These are phyloP conservation scores for Dendrocopos noguchii DNA, from an alignment of 2,113 vertebrate species.

Conservation along the genomic window DNA sequence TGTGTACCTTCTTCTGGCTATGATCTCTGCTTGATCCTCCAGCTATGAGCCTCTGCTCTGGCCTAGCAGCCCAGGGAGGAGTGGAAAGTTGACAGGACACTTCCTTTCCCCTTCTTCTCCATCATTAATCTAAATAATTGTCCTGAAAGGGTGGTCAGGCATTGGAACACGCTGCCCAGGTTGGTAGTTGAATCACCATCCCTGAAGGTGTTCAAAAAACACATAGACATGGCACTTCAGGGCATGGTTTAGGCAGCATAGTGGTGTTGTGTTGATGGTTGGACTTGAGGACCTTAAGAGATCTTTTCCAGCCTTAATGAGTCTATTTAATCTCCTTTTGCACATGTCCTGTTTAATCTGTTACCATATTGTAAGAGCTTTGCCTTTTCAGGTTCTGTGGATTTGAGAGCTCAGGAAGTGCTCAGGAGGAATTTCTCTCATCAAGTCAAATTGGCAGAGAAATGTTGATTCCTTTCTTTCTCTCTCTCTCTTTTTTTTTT, in stretches of 20 bases:
- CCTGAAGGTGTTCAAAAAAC: no score
- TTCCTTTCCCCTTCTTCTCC: background rate
- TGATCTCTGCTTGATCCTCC: background rate
- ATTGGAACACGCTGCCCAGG: no score
- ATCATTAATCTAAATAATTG: background rate
- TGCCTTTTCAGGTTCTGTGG: background rate
- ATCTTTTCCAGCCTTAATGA: no score
- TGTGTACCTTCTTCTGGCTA: background rate
- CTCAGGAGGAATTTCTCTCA: background rate
- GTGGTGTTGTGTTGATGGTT: no score
- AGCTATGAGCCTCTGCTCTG: background rate
- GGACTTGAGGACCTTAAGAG: no score
- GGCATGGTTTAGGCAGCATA: no score
- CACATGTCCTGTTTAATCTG: background rate
- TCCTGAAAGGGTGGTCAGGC: background rate
- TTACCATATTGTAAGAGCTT: background rate
- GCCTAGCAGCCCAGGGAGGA: background rate
- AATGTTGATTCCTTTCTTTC: background rate
- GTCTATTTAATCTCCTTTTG: background rate
- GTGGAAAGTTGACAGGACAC: background rate
- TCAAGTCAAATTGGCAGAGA: background rate
- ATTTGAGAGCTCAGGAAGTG: background rate
- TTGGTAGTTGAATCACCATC: no score
- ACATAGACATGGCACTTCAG: no score
- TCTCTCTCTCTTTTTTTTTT: background rate